A percentile compares a stretch with the other conserved stretches of the same genome.
phyloP scores from a whole-genome alignment of 2,797 vertebrate species.

The Halcyon badia region DNA sequence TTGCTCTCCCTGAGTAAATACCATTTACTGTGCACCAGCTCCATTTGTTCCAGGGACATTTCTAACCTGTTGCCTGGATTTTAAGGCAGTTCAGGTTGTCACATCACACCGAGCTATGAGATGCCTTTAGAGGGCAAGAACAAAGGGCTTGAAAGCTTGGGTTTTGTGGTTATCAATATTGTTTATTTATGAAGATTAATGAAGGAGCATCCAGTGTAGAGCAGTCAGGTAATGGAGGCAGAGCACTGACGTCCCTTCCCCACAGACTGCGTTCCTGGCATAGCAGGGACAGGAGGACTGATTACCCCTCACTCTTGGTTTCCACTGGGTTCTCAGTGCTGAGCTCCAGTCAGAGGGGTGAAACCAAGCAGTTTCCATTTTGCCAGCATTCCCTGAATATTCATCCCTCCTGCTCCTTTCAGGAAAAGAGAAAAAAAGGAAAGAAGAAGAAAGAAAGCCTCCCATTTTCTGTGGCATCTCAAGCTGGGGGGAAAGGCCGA shows the following conservation, averaged over 20 bases:
- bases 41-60: slow-evolving; percentile 16
- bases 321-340: neutral
- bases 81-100: slow-evolving; percentile 47
- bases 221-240: slow-evolving; percentile 29
- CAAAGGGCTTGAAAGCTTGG: neutral
- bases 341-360: neutral
- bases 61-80: slow-evolving; percentile 59
- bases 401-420: slow-evolving; percentile 37
- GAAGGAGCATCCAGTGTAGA: slow-evolving; percentile 1
- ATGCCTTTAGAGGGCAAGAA: slow-evolving; percentile 33
- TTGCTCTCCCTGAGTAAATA: slow-evolving; percentile 11
- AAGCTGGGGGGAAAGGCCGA: slow-evolving; percentile 74
- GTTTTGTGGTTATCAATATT: slow-evolving; percentile 52
- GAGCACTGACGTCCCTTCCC: slow-evolving; percentile 32
- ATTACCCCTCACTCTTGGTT: neutral
- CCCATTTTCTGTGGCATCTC: slow-evolving; percentile 74
- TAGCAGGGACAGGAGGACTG: neutral
- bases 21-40: slow-evolving; percentile 1
- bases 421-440: slow-evolving; percentile 38
- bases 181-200: slow-evolving; percentile 70
- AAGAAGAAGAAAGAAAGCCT: slow-evolving; percentile 65
- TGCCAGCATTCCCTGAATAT: slow-evolving; percentile 37
- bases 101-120: neutral
- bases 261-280: neutral
- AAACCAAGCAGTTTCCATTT: neutral